Evolutionary conservation across 2,888 invertebrate genomes (phyloP).

Genomic region (Oeneis ivallda): DNA sequence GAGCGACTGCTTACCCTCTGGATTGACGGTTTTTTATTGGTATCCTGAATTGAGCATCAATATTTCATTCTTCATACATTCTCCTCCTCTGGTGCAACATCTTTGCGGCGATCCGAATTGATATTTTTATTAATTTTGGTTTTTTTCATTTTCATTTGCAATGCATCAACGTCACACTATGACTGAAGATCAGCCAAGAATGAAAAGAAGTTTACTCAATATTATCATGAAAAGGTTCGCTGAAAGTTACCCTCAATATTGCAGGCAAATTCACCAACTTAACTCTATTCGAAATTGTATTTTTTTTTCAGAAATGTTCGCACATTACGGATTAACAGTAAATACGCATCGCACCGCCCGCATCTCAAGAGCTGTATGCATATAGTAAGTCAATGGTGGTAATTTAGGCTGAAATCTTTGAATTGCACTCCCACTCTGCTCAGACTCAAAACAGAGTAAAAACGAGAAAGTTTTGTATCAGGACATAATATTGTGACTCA

Average conservation of each 20-base stretch:
- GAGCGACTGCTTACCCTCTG: slow-evolving; percentile 23
- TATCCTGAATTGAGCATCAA: slow-evolving; percentile 16
- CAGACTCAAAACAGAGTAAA: too few relatives aligned
- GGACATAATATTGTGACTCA: too few relatives aligned
- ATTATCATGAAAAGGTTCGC: slow-evolving; percentile 6
- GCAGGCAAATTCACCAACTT: not conserved
- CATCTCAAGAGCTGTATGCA: not conserved
- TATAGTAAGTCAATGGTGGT: not conserved
- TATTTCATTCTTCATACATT: slow-evolving; percentile 18
- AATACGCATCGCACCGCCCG: not conserved
- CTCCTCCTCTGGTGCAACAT: slow-evolving; percentile 16
- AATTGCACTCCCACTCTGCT: not conserved
- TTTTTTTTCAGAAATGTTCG: not conserved
- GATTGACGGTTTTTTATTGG: slow-evolving; percentile 27
- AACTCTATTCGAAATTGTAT: too few relatives aligned
- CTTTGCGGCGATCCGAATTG: not conserved
- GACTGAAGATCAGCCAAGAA: not conserved
- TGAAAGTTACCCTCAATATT: not conserved
- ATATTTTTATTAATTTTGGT: not conserved
- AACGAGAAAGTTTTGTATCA: too few relatives aligned
- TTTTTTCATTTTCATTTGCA: not conserved
- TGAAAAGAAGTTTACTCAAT: not conserved
- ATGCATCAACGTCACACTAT: slow-evolving; percentile 8
- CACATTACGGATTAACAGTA: not conserved
- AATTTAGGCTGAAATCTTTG: not conserved